Conservation (phyloP, 1,140 invertebrate species). For the Pachypsylla venusta region DNA sequence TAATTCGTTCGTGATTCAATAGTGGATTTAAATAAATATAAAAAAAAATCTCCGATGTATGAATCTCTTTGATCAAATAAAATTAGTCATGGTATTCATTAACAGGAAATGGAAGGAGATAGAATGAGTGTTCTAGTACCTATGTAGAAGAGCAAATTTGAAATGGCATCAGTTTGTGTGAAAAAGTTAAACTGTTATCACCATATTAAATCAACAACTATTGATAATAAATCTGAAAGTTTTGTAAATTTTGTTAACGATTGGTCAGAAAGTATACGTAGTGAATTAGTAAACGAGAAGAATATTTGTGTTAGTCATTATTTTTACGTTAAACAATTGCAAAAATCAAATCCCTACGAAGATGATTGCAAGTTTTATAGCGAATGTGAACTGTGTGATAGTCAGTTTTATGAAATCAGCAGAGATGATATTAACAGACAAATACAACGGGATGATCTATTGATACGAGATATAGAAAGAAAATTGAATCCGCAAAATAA, state of each 20-base stretch:
- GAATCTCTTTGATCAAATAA: too few species aligned
- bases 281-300: not conserved
- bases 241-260: not conserved
- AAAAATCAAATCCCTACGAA: not conserved
- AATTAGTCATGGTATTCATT: too few species aligned
- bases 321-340: not conserved
- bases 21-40: too few species aligned
- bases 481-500: not conserved
- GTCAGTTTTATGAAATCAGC: not conserved
- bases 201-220: too few species aligned
- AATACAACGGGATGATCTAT: not conserved
- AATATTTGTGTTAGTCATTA: not conserved
- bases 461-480: not conserved
- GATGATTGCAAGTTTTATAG: not conserved
- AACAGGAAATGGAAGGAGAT: too few species aligned
- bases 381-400: constrained; percentile 1
- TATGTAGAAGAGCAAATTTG: too few species aligned
- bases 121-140: too few species aligned
- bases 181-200: too few species aligned
- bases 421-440: not conserved
- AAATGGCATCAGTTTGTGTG: too few species aligned
- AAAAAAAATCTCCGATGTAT: too few species aligned
- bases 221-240: too few species aligned
- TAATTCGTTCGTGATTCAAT: too few species aligned
- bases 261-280: not conserved